These are phyloP conservation scores for Stenoptilia bipunctidactyla DNA, from an alignment of 2,888 invertebrate genomes.

Conservation along the genomic window DNA sequence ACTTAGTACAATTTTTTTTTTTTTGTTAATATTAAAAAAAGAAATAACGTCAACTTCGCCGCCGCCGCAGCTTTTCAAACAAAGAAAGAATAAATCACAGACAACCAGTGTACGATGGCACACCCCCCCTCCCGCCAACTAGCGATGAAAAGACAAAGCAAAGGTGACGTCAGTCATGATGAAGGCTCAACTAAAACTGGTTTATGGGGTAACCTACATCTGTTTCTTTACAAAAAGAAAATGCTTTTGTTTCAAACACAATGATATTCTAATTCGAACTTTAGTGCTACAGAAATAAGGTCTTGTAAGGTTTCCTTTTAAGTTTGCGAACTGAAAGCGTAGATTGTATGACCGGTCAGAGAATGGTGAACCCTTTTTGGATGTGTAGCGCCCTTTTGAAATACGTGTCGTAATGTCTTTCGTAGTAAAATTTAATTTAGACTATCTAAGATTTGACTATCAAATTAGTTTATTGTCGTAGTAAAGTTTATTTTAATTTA, in stretches of 20 bases:
- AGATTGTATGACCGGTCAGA: not conserved
- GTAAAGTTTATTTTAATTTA: no score
- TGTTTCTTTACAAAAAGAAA: constrained; percentile 14
- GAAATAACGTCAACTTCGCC: constrained; percentile 50
- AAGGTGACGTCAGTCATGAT: not conserved
- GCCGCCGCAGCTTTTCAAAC: constrained; percentile 38
- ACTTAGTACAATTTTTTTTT: not conserved
- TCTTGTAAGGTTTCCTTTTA: no score
- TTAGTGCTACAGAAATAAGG: not conserved
- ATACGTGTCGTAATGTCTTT: not conserved
- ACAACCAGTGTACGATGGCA: constrained; percentile 26
- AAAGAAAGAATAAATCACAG: constrained; percentile 63
- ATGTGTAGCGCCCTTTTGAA: not conserved
- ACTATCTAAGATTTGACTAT: no score
- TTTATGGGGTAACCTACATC: constrained; percentile 23
- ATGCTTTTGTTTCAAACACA: not conserved
- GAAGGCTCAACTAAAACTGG: constrained; percentile 20
- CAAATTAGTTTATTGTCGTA: no score
- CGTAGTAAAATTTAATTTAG: not conserved
- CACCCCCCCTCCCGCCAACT: constrained; percentile 25
- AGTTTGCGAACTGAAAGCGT: no score
- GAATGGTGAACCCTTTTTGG: not conserved
- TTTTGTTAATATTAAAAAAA: not conserved
- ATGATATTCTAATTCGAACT: not conserved
- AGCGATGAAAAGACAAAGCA: constrained; percentile 18